A percentile compares a stretch with the other conserved stretches of the same genome.
Conservation (phyloP, 2,113 vertebrate genomes). For the Regulus satrapa region DNA sequence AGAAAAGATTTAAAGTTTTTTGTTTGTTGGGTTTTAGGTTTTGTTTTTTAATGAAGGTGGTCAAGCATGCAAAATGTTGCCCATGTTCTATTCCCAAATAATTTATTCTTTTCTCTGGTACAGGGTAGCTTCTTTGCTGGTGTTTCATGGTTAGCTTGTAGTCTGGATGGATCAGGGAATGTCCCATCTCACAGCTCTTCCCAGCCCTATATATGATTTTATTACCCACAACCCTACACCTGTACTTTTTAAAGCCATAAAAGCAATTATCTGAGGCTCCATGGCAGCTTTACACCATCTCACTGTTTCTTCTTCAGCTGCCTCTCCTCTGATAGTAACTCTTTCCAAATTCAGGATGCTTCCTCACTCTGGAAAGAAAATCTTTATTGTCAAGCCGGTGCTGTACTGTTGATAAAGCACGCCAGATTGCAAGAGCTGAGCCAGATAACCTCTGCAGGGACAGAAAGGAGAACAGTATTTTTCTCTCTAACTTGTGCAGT, state of each 20-base stretch:
- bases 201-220: not conserved
- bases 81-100: not conserved
- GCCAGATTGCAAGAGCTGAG: not conserved
- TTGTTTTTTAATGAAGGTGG: not conserved
- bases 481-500: not conserved
- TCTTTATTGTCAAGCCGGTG: not conserved
- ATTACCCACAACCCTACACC: not conserved
- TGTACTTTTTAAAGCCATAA: not conserved
- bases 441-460: not conserved
- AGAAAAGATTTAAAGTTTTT: not conserved
- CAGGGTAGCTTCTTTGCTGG: not conserved
- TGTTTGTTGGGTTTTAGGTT: not conserved
- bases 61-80: not conserved
- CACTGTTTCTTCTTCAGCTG: not conserved
- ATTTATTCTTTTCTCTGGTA: not conserved
- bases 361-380: not conserved
- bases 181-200: not conserved
- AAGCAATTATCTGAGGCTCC: not conserved
- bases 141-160: not conserved
- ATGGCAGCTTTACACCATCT: not conserved
- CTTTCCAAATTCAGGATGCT: not conserved
- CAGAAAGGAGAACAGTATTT: not conserved
- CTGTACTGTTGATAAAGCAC: not conserved
- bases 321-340: not conserved
- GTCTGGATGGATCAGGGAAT: not conserved